Base-by-base conservation (phyloP, 2,113 vertebrate genomes). In the Erpornis zantholeuca region DNA sequence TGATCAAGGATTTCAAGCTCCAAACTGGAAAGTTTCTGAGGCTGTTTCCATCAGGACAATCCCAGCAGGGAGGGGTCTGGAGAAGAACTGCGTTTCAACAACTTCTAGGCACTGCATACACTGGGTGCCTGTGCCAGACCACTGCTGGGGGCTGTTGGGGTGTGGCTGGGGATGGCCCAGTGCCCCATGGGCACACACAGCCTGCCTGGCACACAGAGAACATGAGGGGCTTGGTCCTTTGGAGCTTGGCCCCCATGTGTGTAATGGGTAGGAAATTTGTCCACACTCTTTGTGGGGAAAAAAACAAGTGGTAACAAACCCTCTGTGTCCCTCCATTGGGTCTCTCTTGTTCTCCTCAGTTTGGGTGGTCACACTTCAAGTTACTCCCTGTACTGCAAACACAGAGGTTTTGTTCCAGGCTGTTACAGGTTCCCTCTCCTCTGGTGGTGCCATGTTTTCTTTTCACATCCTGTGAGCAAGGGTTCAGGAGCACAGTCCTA, bases 181-280 rank as follows among this genome's bases (percentile, higher is more conserved):
- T 53, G 36, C 9, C n/a, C 15, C 42, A 7, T 0, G 0, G 49
- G 13, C 52, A 63, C 54, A 22, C 5, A 6, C n/a, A 57, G 56
- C 29, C 45, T 40, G 35, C 1, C 1, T 1, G 2, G 29, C 0
- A 0, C 38, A 27, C 1, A 0, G 77, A 59, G n/a, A 78, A 9
- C 2, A 0, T 2, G n/a, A 29, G 44, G 44, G 49, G 31, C 29
- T 80, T 36, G 3, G n/a, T 10, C 25, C 50, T 42, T 61, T 2
- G 2, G 6, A 57, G 28, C 42, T 21, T 35, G 36, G 14, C 3
- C 23, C 56, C 11, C 2, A 7, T 35, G 23, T 33, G 40, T 63
- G 47, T 25, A 25, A 21, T 3, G 12, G 14, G 22, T 6, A 56
- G 42, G 25, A 66, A 52, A 19, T 19, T 31, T 1, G 0, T 61